Evolutionary conservation across 1,140 invertebrate genomes (phyloP).

Genomic region (Trichonephila clavipes): DNA sequence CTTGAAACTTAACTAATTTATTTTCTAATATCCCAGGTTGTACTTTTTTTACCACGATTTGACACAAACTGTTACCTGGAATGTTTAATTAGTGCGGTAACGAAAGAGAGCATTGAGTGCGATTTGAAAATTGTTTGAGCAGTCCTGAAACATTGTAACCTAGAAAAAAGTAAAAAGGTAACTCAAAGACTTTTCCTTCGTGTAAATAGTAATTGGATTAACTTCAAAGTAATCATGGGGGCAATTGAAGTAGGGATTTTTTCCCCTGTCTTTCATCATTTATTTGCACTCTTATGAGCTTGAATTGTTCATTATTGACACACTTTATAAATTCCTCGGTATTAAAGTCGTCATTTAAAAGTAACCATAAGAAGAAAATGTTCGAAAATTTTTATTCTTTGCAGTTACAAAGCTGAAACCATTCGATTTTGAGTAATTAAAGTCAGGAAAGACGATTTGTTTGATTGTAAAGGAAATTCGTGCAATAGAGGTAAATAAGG

Average conservation of each 20-base stretch:
- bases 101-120: background rate
- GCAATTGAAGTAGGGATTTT: constrained; percentile 16
- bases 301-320: constrained; percentile 38
- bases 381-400: background rate
- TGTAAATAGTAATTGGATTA: constrained; percentile 49
- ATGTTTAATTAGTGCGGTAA: background rate
- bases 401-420: background rate
- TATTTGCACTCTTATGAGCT: constrained; percentile 12
- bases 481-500: background rate
- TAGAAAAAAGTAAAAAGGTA: background rate
- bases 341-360: background rate
- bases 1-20: no score
- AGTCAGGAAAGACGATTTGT: background rate
- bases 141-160: background rate
- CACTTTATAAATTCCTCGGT: background rate
- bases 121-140: constrained; percentile 6
- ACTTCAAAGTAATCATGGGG: constrained; percentile 36
- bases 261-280: background rate
- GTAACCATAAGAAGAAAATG: background rate
- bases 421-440: constrained; percentile 14
- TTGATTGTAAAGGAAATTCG: background rate
- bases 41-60: no score
- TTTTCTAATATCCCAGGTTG: no score
- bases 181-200: constrained; percentile 18
- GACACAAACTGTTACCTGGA: background rate